A percentile compares a stretch with the other conserved stretches of the same genome.
Conservation (phyloP, 2,888 invertebrate genomes). For the Trachelus iudaicus region DNA sequence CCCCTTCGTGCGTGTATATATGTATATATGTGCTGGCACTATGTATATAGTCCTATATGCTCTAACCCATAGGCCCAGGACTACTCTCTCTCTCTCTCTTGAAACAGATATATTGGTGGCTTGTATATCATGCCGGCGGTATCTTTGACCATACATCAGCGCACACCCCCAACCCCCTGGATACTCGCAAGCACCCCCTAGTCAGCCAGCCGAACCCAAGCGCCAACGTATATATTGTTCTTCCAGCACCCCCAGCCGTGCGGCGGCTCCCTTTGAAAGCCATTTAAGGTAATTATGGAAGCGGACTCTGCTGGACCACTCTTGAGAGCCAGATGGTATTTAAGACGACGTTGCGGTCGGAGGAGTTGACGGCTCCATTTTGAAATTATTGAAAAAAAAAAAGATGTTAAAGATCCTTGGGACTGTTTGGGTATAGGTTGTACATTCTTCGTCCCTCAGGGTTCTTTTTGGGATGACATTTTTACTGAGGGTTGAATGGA, state of each 20-base stretch:
- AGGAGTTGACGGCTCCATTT: neutral
- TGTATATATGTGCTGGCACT: neutral
- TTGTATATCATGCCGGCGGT: conserved; percentile 24
- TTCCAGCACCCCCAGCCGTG: conserved; percentile 13
- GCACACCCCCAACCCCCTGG: conserved; percentile 24
- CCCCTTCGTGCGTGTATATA: neutral
- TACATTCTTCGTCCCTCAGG: neutral
- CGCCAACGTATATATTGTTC: conserved; percentile 7
- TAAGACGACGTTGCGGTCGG: neutral
- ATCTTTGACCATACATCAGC: conserved; percentile 41
- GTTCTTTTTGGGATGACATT: neutral
- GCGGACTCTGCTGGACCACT: conserved; percentile 24
- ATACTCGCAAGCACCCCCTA: conserved; percentile 8
- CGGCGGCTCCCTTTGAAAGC: conserved; percentile 18
- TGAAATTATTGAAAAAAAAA: neutral
- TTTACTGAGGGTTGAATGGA: neutral
- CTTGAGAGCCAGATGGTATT: conserved; percentile 16
- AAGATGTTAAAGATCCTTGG: neutral
- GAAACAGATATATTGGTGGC: conserved; percentile 19
- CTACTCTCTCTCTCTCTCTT: conserved; percentile 12
- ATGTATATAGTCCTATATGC: neutral
- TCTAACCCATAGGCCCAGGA: neutral
- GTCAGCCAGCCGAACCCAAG: neutral
- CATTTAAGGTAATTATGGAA: conserved; percentile 21
- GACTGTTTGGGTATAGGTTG: too few relatives aligned